A percentile compares a stretch with the other conserved stretches of the same genome.
Conservation (phyloP, 2,797 vertebrate genomes). For the Lepus oiostolus region DNA sequence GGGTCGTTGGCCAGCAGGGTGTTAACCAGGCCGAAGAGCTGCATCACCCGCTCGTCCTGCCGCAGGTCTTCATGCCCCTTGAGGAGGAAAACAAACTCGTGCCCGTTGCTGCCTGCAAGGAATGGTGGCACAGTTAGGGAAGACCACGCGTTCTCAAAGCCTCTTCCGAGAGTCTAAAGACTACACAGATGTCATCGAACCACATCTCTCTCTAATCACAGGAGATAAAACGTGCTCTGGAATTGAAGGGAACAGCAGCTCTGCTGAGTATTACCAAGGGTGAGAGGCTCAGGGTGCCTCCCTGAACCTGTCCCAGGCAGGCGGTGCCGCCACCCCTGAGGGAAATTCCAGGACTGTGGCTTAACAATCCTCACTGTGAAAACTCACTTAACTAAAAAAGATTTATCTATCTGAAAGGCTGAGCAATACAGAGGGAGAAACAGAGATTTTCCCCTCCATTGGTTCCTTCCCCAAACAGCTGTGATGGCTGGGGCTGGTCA, state of each 20-base stretch:
- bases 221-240: neutral
- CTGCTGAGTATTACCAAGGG: neutral
- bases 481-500: no score
- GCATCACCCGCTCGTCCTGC: slow-evolving; percentile 99
- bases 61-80: slow-evolving; percentile 99
- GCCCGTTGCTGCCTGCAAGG: slow-evolving; percentile 96
- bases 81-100: slow-evolving; percentile 99
- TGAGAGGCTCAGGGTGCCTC: neutral
- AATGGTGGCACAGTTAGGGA: neutral
- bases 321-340: neutral
- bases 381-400: neutral
- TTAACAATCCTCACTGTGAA: neutral
- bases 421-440: no score
- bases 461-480: no score
- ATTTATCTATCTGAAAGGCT: no score
- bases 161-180: neutral
- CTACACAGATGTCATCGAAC: neutral
- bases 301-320: neutral
- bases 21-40: slow-evolving; percentile 98
- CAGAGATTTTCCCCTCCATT: no score
- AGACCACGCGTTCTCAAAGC: neutral
- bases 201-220: neutral
- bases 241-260: neutral
- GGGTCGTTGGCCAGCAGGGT: slow-evolving; percentile 98
- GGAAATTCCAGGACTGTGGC: neutral